A percentile compares a stretch with the other conserved stretches of the same genome.
Conservation (phyloP, 2,113 vertebrate genomes). For the Eonycteris spelaea region DNA sequence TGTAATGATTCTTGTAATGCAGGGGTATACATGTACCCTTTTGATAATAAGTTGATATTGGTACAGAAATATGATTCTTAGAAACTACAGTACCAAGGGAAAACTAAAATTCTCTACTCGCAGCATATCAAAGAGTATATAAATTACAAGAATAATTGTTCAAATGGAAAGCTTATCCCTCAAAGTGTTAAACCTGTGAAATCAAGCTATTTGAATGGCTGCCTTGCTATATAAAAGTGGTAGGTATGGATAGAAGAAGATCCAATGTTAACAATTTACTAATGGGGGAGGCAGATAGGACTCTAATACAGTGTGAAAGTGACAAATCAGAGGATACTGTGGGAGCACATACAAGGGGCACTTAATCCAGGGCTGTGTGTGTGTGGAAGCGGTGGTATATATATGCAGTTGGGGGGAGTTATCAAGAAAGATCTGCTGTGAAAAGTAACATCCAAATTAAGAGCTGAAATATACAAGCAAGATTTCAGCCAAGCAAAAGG, state of each 20-base stretch:
- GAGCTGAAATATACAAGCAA: neutral
- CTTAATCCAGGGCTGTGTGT: neutral
- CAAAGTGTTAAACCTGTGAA: neutral
- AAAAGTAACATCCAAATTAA: conserved; percentile 15
- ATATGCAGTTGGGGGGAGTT: neutral
- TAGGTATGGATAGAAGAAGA: neutral
- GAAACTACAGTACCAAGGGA: neutral
- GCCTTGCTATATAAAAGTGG: neutral
- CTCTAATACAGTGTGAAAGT: neutral
- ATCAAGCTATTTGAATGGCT: neutral
- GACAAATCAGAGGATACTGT: neutral
- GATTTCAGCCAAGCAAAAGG: neutral
- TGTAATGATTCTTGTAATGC: neutral
- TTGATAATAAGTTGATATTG: neutral
- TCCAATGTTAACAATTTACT: neutral
- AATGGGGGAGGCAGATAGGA: neutral
- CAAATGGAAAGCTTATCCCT: neutral
- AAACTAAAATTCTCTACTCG: neutral
- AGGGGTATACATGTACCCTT: neutral
- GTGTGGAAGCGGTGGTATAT: neutral
- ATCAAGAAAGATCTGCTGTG: neutral
- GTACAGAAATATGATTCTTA: neutral
- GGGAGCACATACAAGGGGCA: neutral
- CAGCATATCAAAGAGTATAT: neutral
- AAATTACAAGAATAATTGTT: neutral